Evolutionary conservation across 2,113 vertebrate species (phyloP).

Genomic region (Crotalus viridis): DNA sequence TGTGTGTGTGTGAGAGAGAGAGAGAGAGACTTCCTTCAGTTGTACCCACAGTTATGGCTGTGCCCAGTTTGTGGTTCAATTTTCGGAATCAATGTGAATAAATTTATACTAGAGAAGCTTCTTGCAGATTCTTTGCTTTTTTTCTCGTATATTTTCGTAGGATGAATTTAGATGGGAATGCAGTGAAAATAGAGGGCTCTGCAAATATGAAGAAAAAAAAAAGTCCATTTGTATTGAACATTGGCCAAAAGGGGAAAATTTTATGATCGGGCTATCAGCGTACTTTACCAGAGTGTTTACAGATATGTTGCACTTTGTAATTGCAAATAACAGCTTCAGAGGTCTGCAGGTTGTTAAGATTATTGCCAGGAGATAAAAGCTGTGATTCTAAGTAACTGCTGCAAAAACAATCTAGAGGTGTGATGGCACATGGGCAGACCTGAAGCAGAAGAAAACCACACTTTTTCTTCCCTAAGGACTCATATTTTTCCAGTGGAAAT

Average conservation of each 20-base stretch:
- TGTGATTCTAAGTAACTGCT: background rate
- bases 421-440: background rate
- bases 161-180: constrained; percentile 19
- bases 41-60: background rate
- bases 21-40: background rate
- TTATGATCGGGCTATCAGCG: background rate
- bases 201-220: background rate
- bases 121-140: background rate
- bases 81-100: background rate
- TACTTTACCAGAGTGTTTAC: too few relatives aligned
- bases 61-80: too few relatives aligned
- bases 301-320: background rate
- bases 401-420: background rate
- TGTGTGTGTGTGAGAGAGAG: too few relatives aligned
- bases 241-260: background rate
- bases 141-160: background rate
- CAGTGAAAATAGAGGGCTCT: background rate
- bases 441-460: background rate
- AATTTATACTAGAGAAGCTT: background rate
- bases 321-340: background rate
- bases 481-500: background rate
- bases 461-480: background rate
- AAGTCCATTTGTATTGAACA: background rate
- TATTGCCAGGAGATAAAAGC: background rate
- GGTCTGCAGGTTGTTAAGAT: background rate